Evolutionary conservation across 2,888 invertebrate genomes (phyloP).

Genomic region (Merodon equestris): DNA sequence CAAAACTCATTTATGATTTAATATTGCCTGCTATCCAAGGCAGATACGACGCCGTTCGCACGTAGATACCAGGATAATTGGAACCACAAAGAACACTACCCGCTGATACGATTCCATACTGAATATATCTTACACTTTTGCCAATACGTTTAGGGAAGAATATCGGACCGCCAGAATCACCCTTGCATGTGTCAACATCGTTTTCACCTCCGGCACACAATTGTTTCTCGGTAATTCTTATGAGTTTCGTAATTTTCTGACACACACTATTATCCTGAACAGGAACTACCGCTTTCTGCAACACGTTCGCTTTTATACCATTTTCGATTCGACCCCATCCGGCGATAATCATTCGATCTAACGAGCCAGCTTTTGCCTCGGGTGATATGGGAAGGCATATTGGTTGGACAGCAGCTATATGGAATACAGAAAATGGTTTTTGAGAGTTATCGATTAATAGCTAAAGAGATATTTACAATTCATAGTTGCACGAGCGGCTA

Average conservation of each 20-base stretch:
- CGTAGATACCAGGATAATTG: constrained; percentile 81
- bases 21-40: constrained; percentile 80
- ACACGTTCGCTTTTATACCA: constrained; percentile 63
- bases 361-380: constrained; percentile 31
- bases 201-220: constrained; percentile 80
- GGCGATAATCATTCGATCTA: constrained; percentile 70
- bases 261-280: constrained; percentile 69
- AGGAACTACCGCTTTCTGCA: constrained; percentile 71
- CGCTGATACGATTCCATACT: constrained; percentile 82
- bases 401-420: constrained; percentile 72
- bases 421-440: too few relatives aligned
- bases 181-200: constrained; percentile 48
- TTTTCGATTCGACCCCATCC: constrained; percentile 75
- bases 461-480: constrained; percentile 56
- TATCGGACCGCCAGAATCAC: constrained; percentile 72
- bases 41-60: constrained; percentile 80
- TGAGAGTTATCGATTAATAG: too few relatives aligned
- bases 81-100: constrained; percentile 81
- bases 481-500: constrained; percentile 72
- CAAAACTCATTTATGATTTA: too few relatives aligned
- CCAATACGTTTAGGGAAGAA: constrained; percentile 69
- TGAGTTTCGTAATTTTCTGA: constrained; percentile 73
- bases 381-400: constrained; percentile 75
- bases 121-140: constrained; percentile 71
- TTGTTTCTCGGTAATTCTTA: constrained; percentile 76